Percentiles rank a stretch among this genome's conserved stretches.
Evolutionary conservation across 2,113 vertebrate genomes (phyloP).

Genomic region (Cettia cetti): DNA sequence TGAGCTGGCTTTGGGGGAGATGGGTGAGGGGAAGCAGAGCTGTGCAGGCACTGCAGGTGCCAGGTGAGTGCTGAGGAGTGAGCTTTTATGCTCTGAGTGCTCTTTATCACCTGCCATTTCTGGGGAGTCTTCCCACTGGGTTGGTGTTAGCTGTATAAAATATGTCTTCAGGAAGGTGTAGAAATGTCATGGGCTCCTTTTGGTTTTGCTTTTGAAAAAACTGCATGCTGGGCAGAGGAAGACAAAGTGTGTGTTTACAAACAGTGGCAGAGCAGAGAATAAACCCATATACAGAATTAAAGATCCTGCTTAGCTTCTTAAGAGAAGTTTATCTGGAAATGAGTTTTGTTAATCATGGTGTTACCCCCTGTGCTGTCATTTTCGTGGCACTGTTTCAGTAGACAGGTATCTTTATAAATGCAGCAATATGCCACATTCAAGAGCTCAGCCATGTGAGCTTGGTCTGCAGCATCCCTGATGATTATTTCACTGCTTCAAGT

Average conservation of each 20-base stretch:
- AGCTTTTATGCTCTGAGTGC: not conserved
- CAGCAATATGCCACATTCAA: not conserved
- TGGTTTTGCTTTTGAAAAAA: not conserved
- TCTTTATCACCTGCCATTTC: not conserved
- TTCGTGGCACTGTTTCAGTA: not conserved
- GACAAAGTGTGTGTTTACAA: not conserved
- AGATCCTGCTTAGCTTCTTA: not conserved
- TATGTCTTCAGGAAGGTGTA: not conserved
- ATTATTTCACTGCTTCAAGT: not conserved
- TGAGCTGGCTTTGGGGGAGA: not conserved
- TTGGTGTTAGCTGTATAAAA: not conserved
- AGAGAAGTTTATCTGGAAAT: not conserved
- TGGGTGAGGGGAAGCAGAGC: not conserved
- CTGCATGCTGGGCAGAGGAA: not conserved
- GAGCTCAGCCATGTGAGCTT: not conserved
- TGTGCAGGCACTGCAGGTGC: not conserved
- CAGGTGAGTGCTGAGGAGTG: not conserved
- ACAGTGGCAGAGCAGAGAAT: not conserved
- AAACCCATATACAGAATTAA: not conserved
- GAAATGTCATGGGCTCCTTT: not conserved
- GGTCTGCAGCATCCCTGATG: not conserved
- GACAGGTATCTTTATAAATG: not conserved
- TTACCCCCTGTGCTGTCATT: fast-evolving
- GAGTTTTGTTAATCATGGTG: not conserved
- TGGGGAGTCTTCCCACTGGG: not conserved